Conservation (phyloP, 1,140 invertebrate species). For the Meloidogyne exigua region DNA sequence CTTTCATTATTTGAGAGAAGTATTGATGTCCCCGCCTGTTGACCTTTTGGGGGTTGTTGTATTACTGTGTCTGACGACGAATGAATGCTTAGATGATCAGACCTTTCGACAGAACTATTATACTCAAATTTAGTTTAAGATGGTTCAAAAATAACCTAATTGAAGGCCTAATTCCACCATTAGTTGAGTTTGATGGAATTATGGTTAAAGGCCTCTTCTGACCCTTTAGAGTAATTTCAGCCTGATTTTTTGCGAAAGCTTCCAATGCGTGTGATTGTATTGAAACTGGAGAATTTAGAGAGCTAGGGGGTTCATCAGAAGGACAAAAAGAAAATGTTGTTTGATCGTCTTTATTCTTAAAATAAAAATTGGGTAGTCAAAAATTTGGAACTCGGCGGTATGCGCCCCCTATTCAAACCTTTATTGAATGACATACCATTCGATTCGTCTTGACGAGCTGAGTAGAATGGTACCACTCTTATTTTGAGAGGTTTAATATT, state of each 20-base stretch:
- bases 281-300: conserved; percentile 28
- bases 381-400: not conserved
- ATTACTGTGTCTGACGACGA: not conserved
- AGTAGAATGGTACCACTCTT: too few relatives aligned
- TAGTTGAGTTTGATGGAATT: not conserved
- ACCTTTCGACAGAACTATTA: not conserved
- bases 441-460: too few relatives aligned
- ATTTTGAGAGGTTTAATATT: too few relatives aligned
- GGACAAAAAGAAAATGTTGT: conserved; percentile 43
- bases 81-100: not conserved
- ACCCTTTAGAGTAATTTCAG: not conserved
- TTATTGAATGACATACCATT: too few relatives aligned
- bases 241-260: not conserved
- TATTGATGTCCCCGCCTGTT: not conserved
- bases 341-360: conserved; percentile 23
- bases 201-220: not conserved
- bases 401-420: too few relatives aligned
- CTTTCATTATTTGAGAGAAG: too few relatives aligned
- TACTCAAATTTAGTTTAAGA: not conserved
- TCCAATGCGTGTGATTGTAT: conserved; percentile 3
- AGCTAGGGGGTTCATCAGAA: conserved; percentile 50
- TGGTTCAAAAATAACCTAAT: not conserved
- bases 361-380: not conserved
- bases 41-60: too few relatives aligned
- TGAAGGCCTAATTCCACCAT: conserved; percentile 1